Evolutionary conservation across 2,113 vertebrate genomes (phyloP), one percentile per base, ranked within the genome.

Genomic region (Miniopterus natalensis): DNA sequence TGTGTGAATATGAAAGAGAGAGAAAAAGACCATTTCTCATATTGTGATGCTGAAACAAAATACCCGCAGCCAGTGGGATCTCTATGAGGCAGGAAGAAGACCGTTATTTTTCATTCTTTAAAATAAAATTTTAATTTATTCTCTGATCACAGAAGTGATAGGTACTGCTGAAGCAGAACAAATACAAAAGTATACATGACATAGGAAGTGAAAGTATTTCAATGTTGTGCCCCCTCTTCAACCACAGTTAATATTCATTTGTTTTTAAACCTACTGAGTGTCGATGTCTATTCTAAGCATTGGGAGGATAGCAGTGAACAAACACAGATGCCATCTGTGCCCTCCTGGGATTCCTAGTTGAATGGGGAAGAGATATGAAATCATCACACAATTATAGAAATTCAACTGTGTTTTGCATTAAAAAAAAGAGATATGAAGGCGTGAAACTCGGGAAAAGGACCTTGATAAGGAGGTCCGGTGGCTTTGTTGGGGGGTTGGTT

Each of bases 71-170:
- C 8, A 8, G 29, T 12, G 17, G n/a, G 45, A 53, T 77, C 31
- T 90, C 31, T n/a, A 1, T 29, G 51, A 61, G 51, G 49, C 49
- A 51, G 47, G 23, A 49, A 47, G 18, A 92, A 53, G 57, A 17
- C 23, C 11, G 40, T 36, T 77, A 31, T 36, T 88, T 92, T 94
- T 47, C 17, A 84, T 66, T 63, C 79, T 93, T 81, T 81, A 55
- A 88, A 93, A 81, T 42, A 55, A 57, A 68, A 42, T 40, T 88
- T 83, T 31, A 51, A 75, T 88, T 84, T 71, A 12, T 80, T 77
- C 78, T 94, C n/a, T 59, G 45, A n/a, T 88, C 49, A 23, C 8
- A 84, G 75, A 90, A 79, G 29, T 77, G 77, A 66, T 47, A n/a
- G 42, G 15, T 40, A 55, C 17, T 47, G 63, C 42, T 15, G 27